Conservation (phyloP, 2,888 invertebrate species). For the Drosophila fungiperda region DNA sequence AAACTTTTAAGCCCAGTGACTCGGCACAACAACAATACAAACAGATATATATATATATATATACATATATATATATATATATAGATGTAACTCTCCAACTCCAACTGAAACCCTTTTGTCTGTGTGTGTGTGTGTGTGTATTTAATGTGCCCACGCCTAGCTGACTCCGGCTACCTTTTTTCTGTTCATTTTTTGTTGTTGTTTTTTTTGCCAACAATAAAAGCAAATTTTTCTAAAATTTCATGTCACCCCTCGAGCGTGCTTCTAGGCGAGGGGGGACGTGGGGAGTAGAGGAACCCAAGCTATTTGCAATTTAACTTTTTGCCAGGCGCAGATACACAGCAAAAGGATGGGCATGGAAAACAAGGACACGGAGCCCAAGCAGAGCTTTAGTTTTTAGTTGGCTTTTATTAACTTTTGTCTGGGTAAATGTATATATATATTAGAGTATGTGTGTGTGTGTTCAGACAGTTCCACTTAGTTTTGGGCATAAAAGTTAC, state of each 20-base stretch:
- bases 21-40: slow-evolving; percentile 27
- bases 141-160: slow-evolving; percentile 57
- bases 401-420: slow-evolving; percentile 78
- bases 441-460: slow-evolving; percentile 12
- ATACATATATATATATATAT: slow-evolving; percentile 1
- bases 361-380: slow-evolving; percentile 69
- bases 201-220: slow-evolving; percentile 72
- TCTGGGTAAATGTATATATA: slow-evolving; percentile 31
- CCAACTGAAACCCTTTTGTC: slow-evolving; percentile 56
- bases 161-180: slow-evolving; percentile 21
- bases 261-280: background rate
- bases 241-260: slow-evolving; percentile 56
- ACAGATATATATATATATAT: slow-evolving; percentile 1
- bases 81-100: background rate
- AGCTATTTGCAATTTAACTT: slow-evolving; percentile 80
- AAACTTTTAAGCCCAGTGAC: slow-evolving; percentile 48
- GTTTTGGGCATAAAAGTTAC: slow-evolving; percentile 73
- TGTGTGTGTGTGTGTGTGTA: slow-evolving; percentile 43
- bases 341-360: slow-evolving; percentile 41
- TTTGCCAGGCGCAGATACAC: slow-evolving; percentile 44
- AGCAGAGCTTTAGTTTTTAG: slow-evolving; percentile 73
- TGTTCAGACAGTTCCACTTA: slow-evolving; percentile 59
- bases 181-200: slow-evolving; percentile 21
- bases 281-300: slow-evolving; percentile 39
- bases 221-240: slow-evolving; percentile 78